Base-by-base conservation (phyloP, 2,888 invertebrate genomes). In the Cantharis rustica region DNA sequence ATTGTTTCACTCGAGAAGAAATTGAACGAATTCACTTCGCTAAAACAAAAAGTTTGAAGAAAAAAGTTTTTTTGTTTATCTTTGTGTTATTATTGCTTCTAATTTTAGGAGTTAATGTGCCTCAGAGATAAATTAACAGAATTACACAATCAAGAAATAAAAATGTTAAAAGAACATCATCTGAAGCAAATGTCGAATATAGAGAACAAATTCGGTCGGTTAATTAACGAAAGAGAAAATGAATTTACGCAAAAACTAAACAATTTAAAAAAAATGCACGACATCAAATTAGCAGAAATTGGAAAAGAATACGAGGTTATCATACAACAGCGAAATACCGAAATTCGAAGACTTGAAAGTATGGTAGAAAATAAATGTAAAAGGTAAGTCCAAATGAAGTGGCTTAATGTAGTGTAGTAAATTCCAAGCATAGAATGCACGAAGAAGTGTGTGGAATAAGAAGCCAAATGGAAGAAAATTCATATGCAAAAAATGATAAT, bases 401-500 rank as follows among this genome's bases (percentile, higher is more conserved):
- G 11, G 9, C 66, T 31, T 16, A 47, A 47, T 47, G 47, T 47
- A 47, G n/a, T 47, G n/a, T 27, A 69, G 15, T 61, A 73, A 16
- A 16, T 69, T 16, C n/a, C 69, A 16, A 26, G 68, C 77, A 62
- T 70, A 82, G 83, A 61, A 82, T 82, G 82, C 81, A 81, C 17
- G 79, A 81, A 23, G 83, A 83, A 72, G 82, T 83, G 13, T 71
- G 76, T 16, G 47, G 61, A 61, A 82, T 83, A 68, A 69, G 79
- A 61, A 73, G 64, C 11, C 79, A 81, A 76, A 78, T 82, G 47
- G 81, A 80, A 76, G 74, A 75, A 27, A 75, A 61, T 15, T 66
- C 71, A 2, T 17, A 47, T 10, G 72, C 31, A 2, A 75, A 47
- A 23, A 74, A 61, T 17, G 74, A 78, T 4, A 16, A 26, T 3